Conservation (phyloP, 2,888 invertebrate species). For the Ormyrus rosae region DNA sequence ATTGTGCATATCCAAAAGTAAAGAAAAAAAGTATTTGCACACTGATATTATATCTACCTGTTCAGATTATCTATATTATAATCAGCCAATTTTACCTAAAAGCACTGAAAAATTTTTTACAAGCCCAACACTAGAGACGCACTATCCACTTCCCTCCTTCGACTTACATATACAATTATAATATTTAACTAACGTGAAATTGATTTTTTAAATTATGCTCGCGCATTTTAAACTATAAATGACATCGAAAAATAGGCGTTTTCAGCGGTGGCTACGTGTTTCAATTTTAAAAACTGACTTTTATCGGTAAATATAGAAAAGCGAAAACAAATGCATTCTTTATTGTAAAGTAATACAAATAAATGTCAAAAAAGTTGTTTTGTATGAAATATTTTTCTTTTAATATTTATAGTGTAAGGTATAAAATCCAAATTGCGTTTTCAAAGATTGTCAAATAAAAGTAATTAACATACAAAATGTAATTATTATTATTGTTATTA, state of each 20-base stretch:
- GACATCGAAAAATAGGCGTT: neutral
- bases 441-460: too few relatives aligned
- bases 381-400: too few relatives aligned
- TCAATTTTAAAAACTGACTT: neutral
- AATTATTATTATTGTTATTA: too few relatives aligned
- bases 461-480: too few relatives aligned
- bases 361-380: too few relatives aligned
- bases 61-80: slow-evolving; percentile 4
- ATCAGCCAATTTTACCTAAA: neutral
- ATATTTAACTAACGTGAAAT: neutral
- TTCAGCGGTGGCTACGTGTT: slow-evolving; percentile 24
- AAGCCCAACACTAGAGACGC: slow-evolving; percentile 18
- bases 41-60: slow-evolving; percentile 2
- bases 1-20: neutral
- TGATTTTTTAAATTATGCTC: neutral
- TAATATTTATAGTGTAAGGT: too few relatives aligned
- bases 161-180: neutral
- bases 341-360: neutral
- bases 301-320: neutral
- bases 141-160: neutral
- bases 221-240: neutral
- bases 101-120: slow-evolving; percentile 37
- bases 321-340: slow-evolving; percentile 2
- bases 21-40: slow-evolving; percentile 21
- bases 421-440: too few relatives aligned